Base-by-base conservation (phyloP, 2,888 invertebrate species). In the Agrilus mali region DNA sequence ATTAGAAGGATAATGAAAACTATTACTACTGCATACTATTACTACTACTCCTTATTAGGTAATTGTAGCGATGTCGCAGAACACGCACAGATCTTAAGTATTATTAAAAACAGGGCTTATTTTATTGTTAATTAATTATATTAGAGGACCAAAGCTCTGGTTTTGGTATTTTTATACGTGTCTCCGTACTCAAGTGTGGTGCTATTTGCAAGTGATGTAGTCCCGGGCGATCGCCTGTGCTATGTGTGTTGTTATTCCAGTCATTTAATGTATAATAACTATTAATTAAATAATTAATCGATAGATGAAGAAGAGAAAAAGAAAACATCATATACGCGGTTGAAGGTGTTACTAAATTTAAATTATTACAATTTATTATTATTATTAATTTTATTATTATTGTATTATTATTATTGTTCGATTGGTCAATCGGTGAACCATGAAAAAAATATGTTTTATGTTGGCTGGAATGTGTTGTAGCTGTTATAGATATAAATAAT, bases 121-220 rank as follows among this genome's bases (percentile, higher is more conserved):
- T 53, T 53, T 60, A 63, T 61, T 57, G 44, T 46, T 48, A 50
- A 51, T 47, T 56, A 44, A 54, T 53, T 54, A 52, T 52, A 56
- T 52, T 58, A 61, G 61, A 63, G 63, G 64, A 63, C 64, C 64
- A 64, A 63, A 64, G 61, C 63, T 55, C 53, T 50, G 50, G 60
- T 63, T 64, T 63, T 63, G 62, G 64, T 64, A 63, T 63, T 63
- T 56, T 63, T 65, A 63, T 63, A 64, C 60, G 54, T 61, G 60
- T 64, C 60, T 53, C 64, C 61, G 60, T 62, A 65, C 63, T 61
- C 62, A 58, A 60, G 64, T 59, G 60, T 65, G 66, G 65, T 65
- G 66, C 65, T 65, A 65, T 27, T 27, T 56, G 51, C 53, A 56
- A 56, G 56, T 54, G 56, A 61, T 59, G 57, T 60, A 57, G 55